These are phyloP conservation scores for chimpanzee (Pan troglodytes) DNA, from an alignment of 2,113 vertebrate species.

Conservation along the genomic window NHGRI_mPanTro3-v2.1_pri NC_072402.2:157874501-157875000, in stretches of 20 bases:
- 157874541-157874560: neutral
- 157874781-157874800: neutral
- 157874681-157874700: neutral
- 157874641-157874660: neutral
- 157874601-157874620: neutral
- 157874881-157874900: neutral
- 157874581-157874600: neutral
- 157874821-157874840: neutral
- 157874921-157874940: slow-evolving; percentile 24
- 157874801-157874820: neutral
- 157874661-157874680: neutral
- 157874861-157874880: neutral
- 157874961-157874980: neutral
- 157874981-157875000: slow-evolving; percentile 42
- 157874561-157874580: neutral
- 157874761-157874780: neutral
- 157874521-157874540: neutral
- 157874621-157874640: neutral
- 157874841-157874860: neutral
- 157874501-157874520: neutral
- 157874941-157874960: slow-evolving; percentile 14
- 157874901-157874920: slow-evolving; percentile 22
- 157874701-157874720: neutral
- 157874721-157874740: neutral
- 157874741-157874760: neutral